Evolutionary conservation across 2,797 vertebrate species (phyloP).

Genomic region (Vultur gryphus): DNA sequence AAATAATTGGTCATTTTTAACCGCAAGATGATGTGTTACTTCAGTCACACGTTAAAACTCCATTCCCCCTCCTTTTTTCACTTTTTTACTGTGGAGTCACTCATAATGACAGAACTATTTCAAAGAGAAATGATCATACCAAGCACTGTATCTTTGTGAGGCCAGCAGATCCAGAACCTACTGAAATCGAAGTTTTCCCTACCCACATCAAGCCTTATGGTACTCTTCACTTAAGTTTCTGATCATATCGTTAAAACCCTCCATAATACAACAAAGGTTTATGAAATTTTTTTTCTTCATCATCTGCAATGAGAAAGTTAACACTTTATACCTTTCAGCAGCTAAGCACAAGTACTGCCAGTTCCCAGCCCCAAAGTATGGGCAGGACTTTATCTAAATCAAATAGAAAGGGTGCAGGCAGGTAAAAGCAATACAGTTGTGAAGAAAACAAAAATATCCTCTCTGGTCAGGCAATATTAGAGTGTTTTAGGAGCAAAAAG

Average conservation of each 20-base stretch:
- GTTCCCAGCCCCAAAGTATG: background rate
- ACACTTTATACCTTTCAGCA: background rate
- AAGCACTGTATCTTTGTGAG: background rate
- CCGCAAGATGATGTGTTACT: background rate
- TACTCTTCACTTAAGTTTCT: background rate
- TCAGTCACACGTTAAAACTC: background rate
- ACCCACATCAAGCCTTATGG: background rate
- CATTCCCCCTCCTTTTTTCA: background rate
- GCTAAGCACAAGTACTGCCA: background rate
- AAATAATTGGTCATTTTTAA: constrained; percentile 2
- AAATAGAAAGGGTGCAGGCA: background rate
- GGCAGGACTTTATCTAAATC: background rate
- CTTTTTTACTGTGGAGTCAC: background rate
- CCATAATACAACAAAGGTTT: background rate
- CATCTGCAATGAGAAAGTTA: background rate
- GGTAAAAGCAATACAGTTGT: background rate
- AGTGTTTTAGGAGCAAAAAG: background rate
- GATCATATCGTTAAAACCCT: background rate
- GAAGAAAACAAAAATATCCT: background rate
- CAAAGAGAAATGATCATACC: background rate
- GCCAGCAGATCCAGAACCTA: background rate
- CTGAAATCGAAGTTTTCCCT: background rate
- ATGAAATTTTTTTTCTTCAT: background rate
- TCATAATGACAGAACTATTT: background rate
- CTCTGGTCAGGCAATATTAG: background rate